Base-by-base conservation (phyloP, 2,113 vertebrate species). In the Enhydra lutris region DNA sequence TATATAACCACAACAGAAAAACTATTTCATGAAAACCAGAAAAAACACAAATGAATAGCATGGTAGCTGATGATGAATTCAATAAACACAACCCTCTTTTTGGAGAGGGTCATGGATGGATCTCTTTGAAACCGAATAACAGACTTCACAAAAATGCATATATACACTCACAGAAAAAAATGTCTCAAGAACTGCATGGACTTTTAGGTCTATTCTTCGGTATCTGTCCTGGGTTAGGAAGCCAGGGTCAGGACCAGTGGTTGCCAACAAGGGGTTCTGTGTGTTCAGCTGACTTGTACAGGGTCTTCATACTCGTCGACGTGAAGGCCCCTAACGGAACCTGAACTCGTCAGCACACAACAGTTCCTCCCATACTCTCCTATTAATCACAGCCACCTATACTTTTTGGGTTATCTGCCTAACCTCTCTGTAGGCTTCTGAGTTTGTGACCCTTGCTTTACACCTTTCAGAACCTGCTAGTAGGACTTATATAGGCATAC, bases 41-140 rank as follows among this genome's bases (percentile, higher is more conserved):
- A 96, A 92, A 95, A 96, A 98, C 95, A 42, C 96, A 97, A 94
- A 95, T 92, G 98, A 98, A 95, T 73, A 55, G 73, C 52, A 34
- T 97, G 96, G 98, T 97, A 98, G 96, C 63, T 98, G 97, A 98
- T 97, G 92, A 98, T 98, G 97, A 97, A 98, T 96, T 93, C 67
- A 95, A 97, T 96, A 98, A 98, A 79, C 86, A 47, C 69, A 97
- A 95, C 78, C 78, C 89, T 74, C 97, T 87, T 87, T 82, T 87
- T 55, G 67, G 65, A 57, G 94, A 63, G 10, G 26, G 31, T 39
- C 42, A 23, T 39, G 21, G 76, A 23, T 59, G 23, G 71, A 79
- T 87, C 52, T 55, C n/a, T 91, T 14, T 78, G 80, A 86, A 91
- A 69, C 12, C 29, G 39, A 91, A 23, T 21, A 79, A 26, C 0